Percentiles rank a stretch among this genome's conserved stretches.
Evolutionary conservation across 2,113 vertebrate genomes (phyloP).

Genomic region (Aegithalos caudatus): DNA sequence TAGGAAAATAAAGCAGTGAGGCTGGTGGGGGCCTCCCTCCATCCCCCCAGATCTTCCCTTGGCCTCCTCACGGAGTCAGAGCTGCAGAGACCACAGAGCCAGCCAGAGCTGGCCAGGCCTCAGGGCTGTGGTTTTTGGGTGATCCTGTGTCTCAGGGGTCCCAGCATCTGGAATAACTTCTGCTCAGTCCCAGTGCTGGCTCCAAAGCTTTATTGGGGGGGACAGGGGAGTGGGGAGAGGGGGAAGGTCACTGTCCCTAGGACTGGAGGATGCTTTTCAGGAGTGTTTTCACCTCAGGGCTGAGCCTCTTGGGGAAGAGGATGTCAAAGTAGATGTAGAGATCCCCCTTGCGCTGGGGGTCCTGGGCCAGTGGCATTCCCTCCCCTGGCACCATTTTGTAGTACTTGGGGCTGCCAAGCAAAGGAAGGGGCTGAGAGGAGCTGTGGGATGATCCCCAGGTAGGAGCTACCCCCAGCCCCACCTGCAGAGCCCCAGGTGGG

Average conservation of each 20-base stretch:
- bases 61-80: not conserved
- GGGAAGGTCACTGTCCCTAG: not conserved
- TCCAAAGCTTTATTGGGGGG: not conserved
- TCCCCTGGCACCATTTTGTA: conserved; percentile 84
- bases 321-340: conserved; percentile 87
- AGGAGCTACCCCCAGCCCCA: accelerated
- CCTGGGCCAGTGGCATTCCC: conserved; percentile 83
- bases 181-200: accelerated
- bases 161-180: not conserved
- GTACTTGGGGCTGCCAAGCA: conserved; percentile 80
- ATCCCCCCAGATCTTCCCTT: not conserved
- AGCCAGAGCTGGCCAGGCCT: no score
- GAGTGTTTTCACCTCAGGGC: conserved; percentile 75
- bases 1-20: not conserved
- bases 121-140: not conserved
- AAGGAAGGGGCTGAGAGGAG: not conserved
- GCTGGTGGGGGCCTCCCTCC: not conserved
- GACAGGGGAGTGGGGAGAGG: no score
- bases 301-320: conserved; percentile 83
- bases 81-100: not conserved
- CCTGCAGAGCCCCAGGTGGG: accelerated
- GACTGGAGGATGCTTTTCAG: conserved; percentile 74
- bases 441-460: accelerated
- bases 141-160: not conserved
- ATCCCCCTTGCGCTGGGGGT: conserved; percentile 78